phyloP scores from a whole-genome alignment of 53 echinoderm and acorn worm species.

The Holothuria leucospilota region DNA sequence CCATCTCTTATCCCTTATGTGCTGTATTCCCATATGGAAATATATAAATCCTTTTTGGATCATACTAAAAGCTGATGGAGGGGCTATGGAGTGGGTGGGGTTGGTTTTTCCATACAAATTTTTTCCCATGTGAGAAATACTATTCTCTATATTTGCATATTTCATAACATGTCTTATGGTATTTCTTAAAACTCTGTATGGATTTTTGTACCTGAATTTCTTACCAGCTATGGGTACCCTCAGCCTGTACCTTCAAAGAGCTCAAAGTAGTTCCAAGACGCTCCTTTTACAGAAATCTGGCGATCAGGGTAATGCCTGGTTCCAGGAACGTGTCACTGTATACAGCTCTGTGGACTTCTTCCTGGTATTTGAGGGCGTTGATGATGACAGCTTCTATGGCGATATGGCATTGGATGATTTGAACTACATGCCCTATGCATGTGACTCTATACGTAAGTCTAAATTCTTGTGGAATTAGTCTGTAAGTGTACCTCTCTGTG shows the following conservation, averaged over 20 bases:
- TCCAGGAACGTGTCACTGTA: slow-evolving; percentile 60
- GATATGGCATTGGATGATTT: slow-evolving; percentile 71
- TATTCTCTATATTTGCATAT: too few species aligned
- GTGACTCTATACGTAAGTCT: slow-evolving; percentile 56
- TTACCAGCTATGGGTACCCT: slow-evolving; percentile 63
- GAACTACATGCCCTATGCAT: slow-evolving; percentile 7
- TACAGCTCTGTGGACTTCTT: slow-evolving; percentile 42
- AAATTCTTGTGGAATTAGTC: not conserved
- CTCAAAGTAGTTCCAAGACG: not conserved
- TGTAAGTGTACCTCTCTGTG: not conserved
- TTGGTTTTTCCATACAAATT: too few species aligned
- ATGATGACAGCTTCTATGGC: not conserved
- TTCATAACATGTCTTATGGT: too few species aligned
- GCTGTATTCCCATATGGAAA: too few species aligned
- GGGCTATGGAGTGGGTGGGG: too few species aligned
- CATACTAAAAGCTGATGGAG: too few species aligned
- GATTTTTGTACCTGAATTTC: not conserved
- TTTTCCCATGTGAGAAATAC: too few species aligned
- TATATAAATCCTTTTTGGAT: too few species aligned
- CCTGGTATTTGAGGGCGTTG: slow-evolving; percentile 46
- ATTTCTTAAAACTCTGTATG: too few species aligned
- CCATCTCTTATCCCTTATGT: too few species aligned
- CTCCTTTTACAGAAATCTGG: slow-evolving; percentile 18
- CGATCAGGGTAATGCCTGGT: slow-evolving; percentile 31
- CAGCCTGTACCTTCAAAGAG: slow-evolving; percentile 37